Percentiles rank a stretch among this genome's conserved stretches.
Evolutionary conservation across 2,797 vertebrate species (phyloP).

Genomic region (Picus viridis): DNA sequence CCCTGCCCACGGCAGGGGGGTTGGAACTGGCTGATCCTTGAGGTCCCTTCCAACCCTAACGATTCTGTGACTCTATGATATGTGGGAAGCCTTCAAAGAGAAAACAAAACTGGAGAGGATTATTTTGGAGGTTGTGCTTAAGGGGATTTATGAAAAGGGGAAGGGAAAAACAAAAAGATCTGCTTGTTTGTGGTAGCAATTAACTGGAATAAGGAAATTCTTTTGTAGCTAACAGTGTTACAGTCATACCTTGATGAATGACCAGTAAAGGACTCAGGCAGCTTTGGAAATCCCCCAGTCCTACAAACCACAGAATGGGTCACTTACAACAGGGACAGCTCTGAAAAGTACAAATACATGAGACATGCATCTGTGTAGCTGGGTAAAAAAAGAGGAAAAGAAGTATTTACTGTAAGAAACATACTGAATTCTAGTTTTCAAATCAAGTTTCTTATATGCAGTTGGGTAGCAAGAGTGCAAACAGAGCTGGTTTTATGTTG

Average conservation of each 20-base stretch:
- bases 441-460: background rate
- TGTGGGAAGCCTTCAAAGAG: background rate
- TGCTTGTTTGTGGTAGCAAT: background rate
- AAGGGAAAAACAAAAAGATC: background rate
- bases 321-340: conserved; percentile 26
- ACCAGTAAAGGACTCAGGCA: conserved; percentile 55
- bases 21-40: too few relatives aligned
- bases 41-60: too few relatives aligned
- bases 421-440: background rate
- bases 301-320: conserved; percentile 65
- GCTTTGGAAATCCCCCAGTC: conserved; percentile 60
- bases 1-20: too few relatives aligned
- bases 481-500: background rate
- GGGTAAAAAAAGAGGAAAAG: background rate
- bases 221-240: conserved; percentile 8
- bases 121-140: conserved; percentile 4
- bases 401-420: background rate
- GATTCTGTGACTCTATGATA: too few relatives aligned
- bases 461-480: background rate
- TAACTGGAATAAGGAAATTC: conserved; percentile 2
- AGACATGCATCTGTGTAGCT: background rate
- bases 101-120: background rate
- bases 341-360: background rate
- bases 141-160: background rate
- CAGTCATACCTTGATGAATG: conserved; percentile 58